These are phyloP conservation scores for Lepidochitona cinerea DNA, from an alignment of 2,888 invertebrate species.

Conservation along the genomic window DNA sequence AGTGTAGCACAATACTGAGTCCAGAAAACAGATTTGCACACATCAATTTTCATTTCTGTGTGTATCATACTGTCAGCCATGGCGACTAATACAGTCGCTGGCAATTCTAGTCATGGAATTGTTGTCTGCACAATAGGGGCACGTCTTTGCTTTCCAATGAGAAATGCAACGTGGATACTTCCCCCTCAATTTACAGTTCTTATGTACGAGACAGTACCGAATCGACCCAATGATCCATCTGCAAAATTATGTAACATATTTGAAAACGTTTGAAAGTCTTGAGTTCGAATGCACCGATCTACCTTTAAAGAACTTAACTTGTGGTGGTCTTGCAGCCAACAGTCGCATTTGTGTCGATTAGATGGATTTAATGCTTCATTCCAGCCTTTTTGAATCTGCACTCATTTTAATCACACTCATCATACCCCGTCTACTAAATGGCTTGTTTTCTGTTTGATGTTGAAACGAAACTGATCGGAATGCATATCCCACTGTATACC, in stretches of 20 bases:
- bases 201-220: constrained; percentile 10
- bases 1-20: constrained; percentile 11
- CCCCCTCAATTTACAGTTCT: background rate
- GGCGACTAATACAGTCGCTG: constrained; percentile 9
- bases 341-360: too few relatives aligned
- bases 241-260: constrained; percentile 9
- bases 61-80: background rate
- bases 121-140: constrained; percentile 8
- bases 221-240: constrained; percentile 13
- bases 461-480: too few relatives aligned
- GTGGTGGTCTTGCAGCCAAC: too few relatives aligned
- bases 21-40: constrained; percentile 8
- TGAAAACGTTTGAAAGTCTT: background rate
- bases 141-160: constrained; percentile 10
- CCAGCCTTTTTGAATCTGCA: too few relatives aligned
- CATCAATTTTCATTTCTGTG: background rate
- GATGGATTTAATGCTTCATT: too few relatives aligned
- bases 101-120: constrained; percentile 12
- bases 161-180: constrained; percentile 2
- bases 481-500: too few relatives aligned
- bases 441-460: too few relatives aligned
- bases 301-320: background rate
- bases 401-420: too few relatives aligned
- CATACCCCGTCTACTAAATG: too few relatives aligned
- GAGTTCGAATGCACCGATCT: background rate